Evolutionary conservation across 1,140 invertebrate genomes (phyloP).

Genomic region (Limonius californicus): DNA sequence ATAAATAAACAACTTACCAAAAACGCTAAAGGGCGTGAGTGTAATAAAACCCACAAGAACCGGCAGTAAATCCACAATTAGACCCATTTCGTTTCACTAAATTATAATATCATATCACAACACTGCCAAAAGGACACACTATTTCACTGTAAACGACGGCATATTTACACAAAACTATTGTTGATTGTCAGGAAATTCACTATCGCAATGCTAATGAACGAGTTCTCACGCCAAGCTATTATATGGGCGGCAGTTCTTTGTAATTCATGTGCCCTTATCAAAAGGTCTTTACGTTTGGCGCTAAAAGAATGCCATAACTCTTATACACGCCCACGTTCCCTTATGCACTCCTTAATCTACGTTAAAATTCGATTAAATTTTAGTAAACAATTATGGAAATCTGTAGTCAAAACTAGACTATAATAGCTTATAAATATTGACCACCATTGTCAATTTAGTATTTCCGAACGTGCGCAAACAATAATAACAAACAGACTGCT

Average conservation of each 20-base stretch:
- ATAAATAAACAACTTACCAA: slow-evolving; percentile 6
- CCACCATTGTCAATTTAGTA: no score
- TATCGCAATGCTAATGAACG: slow-evolving; percentile 12
- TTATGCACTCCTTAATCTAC: no score
- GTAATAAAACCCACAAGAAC: neutral
- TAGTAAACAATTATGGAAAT: no score
- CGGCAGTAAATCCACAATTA: slow-evolving; percentile 10
- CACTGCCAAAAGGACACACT: slow-evolving; percentile 3
- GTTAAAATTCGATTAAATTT: no score
- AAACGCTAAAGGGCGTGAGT: neutral
- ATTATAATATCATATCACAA: slow-evolving; percentile 10
- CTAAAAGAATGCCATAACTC: neutral
- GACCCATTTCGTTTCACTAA: neutral
- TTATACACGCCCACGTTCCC: no score
- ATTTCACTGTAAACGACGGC: slow-evolving; percentile 12
- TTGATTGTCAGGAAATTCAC: slow-evolving; percentile 14
- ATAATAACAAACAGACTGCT: no score
- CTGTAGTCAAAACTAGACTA: no score
- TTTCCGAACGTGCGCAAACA: no score
- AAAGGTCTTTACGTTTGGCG: neutral
- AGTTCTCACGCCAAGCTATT: neutral
- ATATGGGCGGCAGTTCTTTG: neutral
- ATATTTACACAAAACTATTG: slow-evolving; percentile 15
- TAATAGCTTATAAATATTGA: no score
- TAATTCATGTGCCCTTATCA: neutral